phyloP scores from a whole-genome alignment of 2,888 invertebrate genomes.

The Gymnoscelis rufifasciata region DNA sequence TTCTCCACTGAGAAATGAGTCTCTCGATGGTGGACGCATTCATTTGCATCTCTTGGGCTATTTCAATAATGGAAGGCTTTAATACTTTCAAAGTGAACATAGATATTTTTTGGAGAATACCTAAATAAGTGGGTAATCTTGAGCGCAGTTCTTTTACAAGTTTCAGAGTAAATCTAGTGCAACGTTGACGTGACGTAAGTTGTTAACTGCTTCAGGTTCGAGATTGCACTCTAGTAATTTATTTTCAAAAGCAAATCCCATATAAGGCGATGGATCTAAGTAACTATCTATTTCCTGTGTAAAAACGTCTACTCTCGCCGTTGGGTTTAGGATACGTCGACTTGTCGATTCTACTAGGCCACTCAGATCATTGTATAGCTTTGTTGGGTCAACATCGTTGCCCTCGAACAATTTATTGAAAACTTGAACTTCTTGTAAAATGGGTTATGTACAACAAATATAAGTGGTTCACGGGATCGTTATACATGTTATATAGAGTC shows the following conservation, averaged over 20 bases:
- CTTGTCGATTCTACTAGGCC: constrained; percentile 5
- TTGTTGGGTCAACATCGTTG: constrained; percentile 13
- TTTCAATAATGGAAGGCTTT: too few relatives aligned
- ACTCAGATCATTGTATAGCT: constrained; percentile 13
- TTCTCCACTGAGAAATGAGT: too few relatives aligned
- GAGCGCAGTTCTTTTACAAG: too few relatives aligned
- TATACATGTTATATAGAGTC: not conserved
- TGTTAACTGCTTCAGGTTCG: too few relatives aligned
- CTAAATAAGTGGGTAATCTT: too few relatives aligned
- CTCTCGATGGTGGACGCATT: too few relatives aligned
- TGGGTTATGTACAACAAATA: not conserved
- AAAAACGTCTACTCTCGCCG: not conserved
- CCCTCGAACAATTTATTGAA: constrained; percentile 2
- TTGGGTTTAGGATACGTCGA: constrained; percentile 12
- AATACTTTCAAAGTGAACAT: too few relatives aligned
- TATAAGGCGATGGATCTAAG: not conserved
- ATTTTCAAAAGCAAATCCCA: constrained; percentile 2
- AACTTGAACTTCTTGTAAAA: not conserved
- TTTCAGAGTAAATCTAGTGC: too few relatives aligned
- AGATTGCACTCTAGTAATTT: too few relatives aligned
- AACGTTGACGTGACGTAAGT: too few relatives aligned
- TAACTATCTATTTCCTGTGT: not conserved
- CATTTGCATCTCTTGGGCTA: too few relatives aligned
- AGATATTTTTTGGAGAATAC: too few relatives aligned
- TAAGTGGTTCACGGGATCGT: not conserved